Conservation (phyloP, 1,140 invertebrate genomes). For the Drosophila auraria region DNA sequence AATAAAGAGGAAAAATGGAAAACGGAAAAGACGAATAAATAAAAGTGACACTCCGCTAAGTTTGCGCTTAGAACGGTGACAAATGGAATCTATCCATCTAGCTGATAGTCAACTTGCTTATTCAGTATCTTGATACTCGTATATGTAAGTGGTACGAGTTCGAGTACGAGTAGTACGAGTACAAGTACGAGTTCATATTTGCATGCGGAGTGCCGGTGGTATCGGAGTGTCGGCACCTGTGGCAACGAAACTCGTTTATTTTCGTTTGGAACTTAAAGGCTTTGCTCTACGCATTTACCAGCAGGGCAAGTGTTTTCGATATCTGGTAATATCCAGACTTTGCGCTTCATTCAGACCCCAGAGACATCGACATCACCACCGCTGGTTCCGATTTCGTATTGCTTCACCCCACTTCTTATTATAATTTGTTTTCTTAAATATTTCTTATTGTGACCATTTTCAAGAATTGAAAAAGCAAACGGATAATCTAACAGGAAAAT, state of each 20-base stretch:
- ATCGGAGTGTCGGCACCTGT: conserved; percentile 21
- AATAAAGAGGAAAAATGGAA: conserved; percentile 7
- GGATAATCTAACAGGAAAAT: too few species aligned
- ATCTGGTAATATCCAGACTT: conserved; percentile 55
- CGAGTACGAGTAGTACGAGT: neutral
- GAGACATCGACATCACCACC: conserved; percentile 12
- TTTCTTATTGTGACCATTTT: neutral
- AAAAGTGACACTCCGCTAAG: conserved; percentile 26
- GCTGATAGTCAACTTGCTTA: conserved; percentile 16
- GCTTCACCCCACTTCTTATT: too few species aligned
- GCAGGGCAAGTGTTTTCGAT: conserved; percentile 38
- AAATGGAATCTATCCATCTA: conserved; percentile 46
- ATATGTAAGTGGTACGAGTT: neutral
- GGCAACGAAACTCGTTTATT: conserved; percentile 43
- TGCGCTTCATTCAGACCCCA: conserved; percentile 24
- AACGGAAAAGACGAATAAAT: conserved; percentile 16
- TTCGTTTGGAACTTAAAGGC: conserved; percentile 47
- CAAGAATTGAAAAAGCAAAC: too few species aligned
- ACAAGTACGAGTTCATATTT: conserved; percentile 19
- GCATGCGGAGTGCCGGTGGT: conserved; percentile 36
- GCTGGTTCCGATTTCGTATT: neutral
- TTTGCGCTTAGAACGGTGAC: conserved; percentile 30
- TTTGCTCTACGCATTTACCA: conserved; percentile 46
- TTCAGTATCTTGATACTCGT: conserved; percentile 7
- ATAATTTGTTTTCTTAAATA: neutral